Evolutionary conservation across 1,140 invertebrate species (phyloP).

Genomic region (Leptinotarsa lineolata): DNA sequence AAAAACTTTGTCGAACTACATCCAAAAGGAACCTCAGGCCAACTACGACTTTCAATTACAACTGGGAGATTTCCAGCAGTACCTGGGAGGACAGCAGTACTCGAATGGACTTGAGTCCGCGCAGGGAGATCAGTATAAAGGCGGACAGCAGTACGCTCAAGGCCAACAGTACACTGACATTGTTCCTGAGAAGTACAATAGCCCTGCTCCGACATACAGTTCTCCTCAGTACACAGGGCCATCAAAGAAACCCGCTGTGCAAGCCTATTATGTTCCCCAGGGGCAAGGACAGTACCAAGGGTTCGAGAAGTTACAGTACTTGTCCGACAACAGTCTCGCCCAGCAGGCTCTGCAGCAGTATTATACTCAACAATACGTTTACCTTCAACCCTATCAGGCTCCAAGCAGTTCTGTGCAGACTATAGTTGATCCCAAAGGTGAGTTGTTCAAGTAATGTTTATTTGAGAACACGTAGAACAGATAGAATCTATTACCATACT

Average conservation of each 20-base stretch:
- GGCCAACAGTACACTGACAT: constrained; percentile 20
- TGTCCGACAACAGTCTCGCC: constrained; percentile 42
- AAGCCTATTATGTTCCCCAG: constrained; percentile 30
- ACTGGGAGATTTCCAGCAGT: constrained; percentile 30
- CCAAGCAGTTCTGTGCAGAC: constrained; percentile 43
- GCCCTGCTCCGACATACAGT: background rate
- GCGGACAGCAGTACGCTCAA: constrained; percentile 21
- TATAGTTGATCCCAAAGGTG: constrained; percentile 47
- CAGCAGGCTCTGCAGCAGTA: constrained; percentile 37
- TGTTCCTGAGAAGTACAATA: constrained; percentile 21
- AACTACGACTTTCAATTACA: constrained; percentile 34
- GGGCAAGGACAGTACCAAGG: constrained; percentile 35
- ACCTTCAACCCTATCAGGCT: constrained; percentile 43
- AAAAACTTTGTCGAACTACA: constrained; percentile 41
- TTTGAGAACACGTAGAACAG: background rate
- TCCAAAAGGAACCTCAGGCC: constrained; percentile 37
- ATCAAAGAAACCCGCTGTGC: background rate
- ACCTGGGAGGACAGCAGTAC: constrained; percentile 4
- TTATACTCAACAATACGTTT: constrained; percentile 42
- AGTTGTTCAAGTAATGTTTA: constrained; percentile 13
- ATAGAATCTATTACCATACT: no score
- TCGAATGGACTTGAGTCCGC: background rate
- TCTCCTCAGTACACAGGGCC: background rate
- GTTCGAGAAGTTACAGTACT: constrained; percentile 43
- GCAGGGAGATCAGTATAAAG: background rate